Conservation (phyloP, 2,113 vertebrate genomes). For the Alosa alosa region DNA sequence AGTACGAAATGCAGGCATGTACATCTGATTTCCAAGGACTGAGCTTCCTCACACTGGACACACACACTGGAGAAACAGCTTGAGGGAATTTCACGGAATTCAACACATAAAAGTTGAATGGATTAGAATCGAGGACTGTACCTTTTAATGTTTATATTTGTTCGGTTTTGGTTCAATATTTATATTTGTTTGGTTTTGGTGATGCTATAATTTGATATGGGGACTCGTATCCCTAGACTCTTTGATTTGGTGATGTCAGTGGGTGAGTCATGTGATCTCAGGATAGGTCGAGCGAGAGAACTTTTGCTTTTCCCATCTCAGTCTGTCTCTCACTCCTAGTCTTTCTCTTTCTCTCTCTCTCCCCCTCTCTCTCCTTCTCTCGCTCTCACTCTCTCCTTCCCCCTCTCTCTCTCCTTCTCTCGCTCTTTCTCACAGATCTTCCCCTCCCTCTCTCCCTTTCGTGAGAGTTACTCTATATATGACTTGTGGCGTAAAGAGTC, state of each 20-base stretch:
- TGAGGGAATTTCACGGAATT: too few species aligned
- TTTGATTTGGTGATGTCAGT: background rate
- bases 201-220: background rate
- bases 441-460: background rate
- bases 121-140: too few species aligned
- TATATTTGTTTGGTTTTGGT: background rate
- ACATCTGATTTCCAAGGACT: too few species aligned
- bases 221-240: background rate
- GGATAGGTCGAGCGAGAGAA: background rate
- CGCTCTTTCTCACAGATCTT: constrained; percentile 21
- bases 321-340: background rate
- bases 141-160: too few species aligned
- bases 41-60: too few species aligned
- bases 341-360: background rate
- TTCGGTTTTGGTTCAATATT: too few species aligned
- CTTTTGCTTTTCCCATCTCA: background rate
- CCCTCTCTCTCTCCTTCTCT: constrained; percentile 24
- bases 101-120: too few species aligned
- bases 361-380: constrained; percentile 26
- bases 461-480: constrained; percentile 37
- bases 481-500: constrained; percentile 39
- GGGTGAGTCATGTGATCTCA: background rate
- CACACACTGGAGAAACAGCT: too few species aligned
- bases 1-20: too few species aligned
- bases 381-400: constrained; percentile 1